Base-by-base conservation (phyloP, 2,888 invertebrate species). In the Cyclophora punctaria region DNA sequence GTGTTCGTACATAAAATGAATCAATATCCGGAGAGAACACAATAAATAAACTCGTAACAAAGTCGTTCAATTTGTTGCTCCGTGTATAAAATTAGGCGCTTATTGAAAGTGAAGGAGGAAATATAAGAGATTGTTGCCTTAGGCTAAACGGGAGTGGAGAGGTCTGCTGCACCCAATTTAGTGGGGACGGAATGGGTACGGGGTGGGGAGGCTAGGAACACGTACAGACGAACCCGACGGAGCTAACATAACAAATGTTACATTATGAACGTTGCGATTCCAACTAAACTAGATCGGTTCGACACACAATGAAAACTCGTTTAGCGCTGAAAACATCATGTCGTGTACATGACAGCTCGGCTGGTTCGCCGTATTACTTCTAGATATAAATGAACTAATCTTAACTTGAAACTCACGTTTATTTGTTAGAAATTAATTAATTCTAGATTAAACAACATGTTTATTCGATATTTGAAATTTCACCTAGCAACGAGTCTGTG, bases 261-360 rank as follows among this genome's bases (percentile, higher is more conserved):
- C 43, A 48, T 44, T 45, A n/a, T 46, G 37, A 41, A 51, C 47
- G 49, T 45, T 45, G 57, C 51, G 44, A 48, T 46, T 57, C 45
- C 47, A 48, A 55, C 54, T 56, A 54, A 60, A 56, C 52, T 52
- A 52, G 48, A 57, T 50, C 58, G 58, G 43, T 49, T 49, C 50
- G 7, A 34, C 49, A 55, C 51, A 68, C 64, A 69, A 64, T 64
- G 62, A 65, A 65, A 66, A 56, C 66, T 71, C 64, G 62, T 70
- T 68, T 66, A 64, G 60, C 54, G 58, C 52, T 58, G 61, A 62
- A 56, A 49, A 60, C 53, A 56, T 60, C 58, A 55, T 51, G 52
- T 56, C 48, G 55, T 58, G 62, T 59, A 62, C 63, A 66, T 67
- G 60, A 57, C 58, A 57, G 58, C 54, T 58, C 58, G 58, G 60